Evolutionary conservation across 2,888 invertebrate species (phyloP).

Genomic region (Drosophila lacicola): DNA sequence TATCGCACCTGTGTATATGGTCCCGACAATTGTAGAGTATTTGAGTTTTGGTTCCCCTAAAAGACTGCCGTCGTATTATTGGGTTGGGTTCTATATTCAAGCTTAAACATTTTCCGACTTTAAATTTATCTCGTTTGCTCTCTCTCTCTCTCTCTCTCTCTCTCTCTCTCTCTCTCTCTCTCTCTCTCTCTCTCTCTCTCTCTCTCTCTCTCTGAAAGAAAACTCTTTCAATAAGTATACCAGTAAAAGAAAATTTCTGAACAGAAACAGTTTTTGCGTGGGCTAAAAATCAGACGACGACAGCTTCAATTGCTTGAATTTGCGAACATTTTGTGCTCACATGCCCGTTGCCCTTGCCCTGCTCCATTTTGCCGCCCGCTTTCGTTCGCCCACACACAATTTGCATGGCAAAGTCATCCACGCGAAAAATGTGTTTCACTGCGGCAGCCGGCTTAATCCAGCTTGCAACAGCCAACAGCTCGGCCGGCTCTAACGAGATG

Average conservation of each 20-base stretch:
- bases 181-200: neutral
- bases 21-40: neutral
- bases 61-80: too few species aligned
- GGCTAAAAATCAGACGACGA: slow-evolving; percentile 4
- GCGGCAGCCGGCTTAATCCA: neutral
- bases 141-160: neutral
- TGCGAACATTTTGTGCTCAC: slow-evolving; percentile 8
- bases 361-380: neutral
- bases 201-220: neutral
- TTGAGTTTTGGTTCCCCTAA: too few species aligned
- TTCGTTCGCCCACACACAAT: slow-evolving; percentile 25
- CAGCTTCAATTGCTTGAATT: slow-evolving; percentile 21
- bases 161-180: neutral
- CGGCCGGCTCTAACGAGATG: neutral
- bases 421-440: slow-evolving; percentile 29
- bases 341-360: neutral
- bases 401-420: slow-evolving; percentile 41
- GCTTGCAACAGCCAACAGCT: neutral
- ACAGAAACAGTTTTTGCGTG: too few species aligned
- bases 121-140: neutral
- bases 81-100: too few species aligned
- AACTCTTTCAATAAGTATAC: neutral
- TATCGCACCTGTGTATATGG: too few species aligned
- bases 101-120: too few species aligned
- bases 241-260: neutral